Base-by-base conservation (phyloP, 2,888 invertebrate genomes). In the Agonum fuliginosum region DNA sequence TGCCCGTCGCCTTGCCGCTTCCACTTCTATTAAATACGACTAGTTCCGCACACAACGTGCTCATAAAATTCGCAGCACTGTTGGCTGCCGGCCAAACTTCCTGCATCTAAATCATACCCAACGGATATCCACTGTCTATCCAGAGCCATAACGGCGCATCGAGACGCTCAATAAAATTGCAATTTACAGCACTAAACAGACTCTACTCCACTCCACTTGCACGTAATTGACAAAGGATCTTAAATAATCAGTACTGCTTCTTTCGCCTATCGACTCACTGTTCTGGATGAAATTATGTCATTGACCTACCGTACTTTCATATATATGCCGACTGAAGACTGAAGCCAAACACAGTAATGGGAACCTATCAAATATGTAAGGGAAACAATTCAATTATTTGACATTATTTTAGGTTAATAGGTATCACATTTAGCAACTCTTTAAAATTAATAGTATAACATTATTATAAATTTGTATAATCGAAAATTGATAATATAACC, bases 111-210 rank as follows among this genome's bases (percentile, higher is more conserved):
- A 70, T 70, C 46, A 70, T 70, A 70, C 48, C 70, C 19, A 70
- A 46, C 70, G 70, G 70, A 70, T 70, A 70, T 70, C 70, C 70
- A 70, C 48, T 70, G 70, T 70, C 70, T 70, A 70, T 70, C 30
- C 70, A 70, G 24, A 46, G 48, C 70, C 20, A 48, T 70, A 70
- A 70, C 48, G 70, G 30, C 30, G 70, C 70, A 48, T 48, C 46
- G 27, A 48, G 48, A 70, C 48, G 70, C 70, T 48, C 70, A 70
- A 70, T 70, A 70, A 70, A 70, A 70, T 70, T 48, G 30, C 46
- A 27, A 70, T 70, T 70, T 48, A 14, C 30, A 46, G 46, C 27
- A 70, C 70, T 70, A 70, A 70, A 70, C 58, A 62, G 58, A 62
- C 58, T 30, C 30, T 30, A 54, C 54, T 54, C 14, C 54, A 62